Percentiles rank a stretch among this genome's conserved stretches.
These are phyloP conservation scores for Muricea muricata DNA, from an alignment of 92 coral and sea anemone genomes.

Conservation along the genomic window DNA sequence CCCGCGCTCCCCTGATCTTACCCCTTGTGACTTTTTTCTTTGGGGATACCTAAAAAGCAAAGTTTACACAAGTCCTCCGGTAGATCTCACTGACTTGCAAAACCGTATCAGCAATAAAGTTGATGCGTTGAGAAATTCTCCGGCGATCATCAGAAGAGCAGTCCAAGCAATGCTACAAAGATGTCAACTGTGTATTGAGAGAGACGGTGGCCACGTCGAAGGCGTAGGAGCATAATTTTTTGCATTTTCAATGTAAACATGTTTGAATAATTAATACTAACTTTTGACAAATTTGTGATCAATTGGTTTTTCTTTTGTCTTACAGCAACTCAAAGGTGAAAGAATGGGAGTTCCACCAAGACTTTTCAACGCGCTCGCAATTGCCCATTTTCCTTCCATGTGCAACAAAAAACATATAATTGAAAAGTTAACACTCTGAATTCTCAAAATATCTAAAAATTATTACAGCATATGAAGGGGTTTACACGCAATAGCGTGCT, in stretches of 20 bases:
- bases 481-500: no score
- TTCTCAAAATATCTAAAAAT: no score
- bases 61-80: background rate
- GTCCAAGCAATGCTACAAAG: background rate
- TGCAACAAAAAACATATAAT: no score
- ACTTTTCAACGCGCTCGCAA: no score
- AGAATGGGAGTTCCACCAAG: background rate
- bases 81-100: background rate
- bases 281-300: background rate
- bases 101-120: background rate
- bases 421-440: no score
- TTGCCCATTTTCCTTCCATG: background rate
- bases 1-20: no score
- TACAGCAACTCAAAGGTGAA: background rate
- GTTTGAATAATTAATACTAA: background rate
- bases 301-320: background rate
- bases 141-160: background rate
- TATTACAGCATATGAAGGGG: no score
- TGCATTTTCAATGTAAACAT: background rate
- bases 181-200: no score
- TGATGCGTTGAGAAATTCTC: background rate
- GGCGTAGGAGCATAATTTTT: background rate
- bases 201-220: background rate
- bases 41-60: slow-evolving; percentile 1
- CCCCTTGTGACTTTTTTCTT: no score